Evolutionary conservation across 2,888 invertebrate genomes (phyloP).

Genomic region (Stenchaetothrips biformis): DNA sequence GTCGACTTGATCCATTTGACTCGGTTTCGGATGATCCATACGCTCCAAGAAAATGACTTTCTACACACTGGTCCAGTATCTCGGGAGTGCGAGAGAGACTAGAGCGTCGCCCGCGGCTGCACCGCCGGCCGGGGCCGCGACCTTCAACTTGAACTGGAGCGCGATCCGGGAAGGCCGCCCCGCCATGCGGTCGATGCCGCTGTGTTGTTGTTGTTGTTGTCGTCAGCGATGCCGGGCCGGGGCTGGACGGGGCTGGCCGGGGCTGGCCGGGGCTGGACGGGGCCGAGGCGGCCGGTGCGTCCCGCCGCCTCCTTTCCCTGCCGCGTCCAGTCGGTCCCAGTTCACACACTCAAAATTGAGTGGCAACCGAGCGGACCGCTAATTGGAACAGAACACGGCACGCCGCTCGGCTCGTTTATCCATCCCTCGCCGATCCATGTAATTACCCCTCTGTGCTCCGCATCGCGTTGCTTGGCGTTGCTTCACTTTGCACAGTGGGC

Average conservation of each 20-base stretch:
- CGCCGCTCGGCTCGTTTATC: too few relatives aligned
- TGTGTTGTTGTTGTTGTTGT: too few relatives aligned
- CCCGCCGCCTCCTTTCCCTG: not conserved
- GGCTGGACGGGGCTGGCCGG: not conserved
- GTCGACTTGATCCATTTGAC: too few relatives aligned
- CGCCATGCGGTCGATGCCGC: not conserved
- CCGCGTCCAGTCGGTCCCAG: not conserved
- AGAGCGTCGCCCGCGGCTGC: not conserved
- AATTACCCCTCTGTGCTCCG: not conserved
- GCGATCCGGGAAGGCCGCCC: not conserved
- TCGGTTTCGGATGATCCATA: too few relatives aligned
- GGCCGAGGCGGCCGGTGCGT: not conserved
- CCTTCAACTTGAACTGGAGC: slow-evolving; percentile 20
- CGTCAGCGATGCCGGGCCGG: too few relatives aligned
- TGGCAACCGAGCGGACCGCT: not conserved
- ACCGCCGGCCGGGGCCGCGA: not conserved
- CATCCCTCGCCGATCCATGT: not conserved
- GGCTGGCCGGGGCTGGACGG: not conserved
- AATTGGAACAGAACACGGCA: not conserved
- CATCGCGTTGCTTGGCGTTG: too few relatives aligned
- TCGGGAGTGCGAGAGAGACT: not conserved
- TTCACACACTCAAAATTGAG: not conserved
- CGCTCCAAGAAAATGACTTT: too few relatives aligned
- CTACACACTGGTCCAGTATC: too few relatives aligned
- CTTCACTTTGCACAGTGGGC: too few relatives aligned